Percentiles rank a stretch among this genome's conserved stretches.
phyloP scores from a whole-genome alignment of 2,797 vertebrate genomes.

The Gymnothorax javanicus region DNA sequence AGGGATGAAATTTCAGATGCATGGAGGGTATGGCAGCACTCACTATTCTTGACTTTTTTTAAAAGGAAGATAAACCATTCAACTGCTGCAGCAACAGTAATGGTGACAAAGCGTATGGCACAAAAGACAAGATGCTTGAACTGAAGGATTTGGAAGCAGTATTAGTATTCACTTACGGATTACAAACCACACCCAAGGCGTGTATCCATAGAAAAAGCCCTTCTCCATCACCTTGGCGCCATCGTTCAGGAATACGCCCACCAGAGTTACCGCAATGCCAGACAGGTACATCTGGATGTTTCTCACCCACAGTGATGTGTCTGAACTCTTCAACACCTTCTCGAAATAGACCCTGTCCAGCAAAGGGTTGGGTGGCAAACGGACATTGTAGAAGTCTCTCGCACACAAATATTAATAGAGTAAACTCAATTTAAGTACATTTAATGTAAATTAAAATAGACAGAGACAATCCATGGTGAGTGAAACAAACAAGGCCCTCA shows the following conservation, averaged over 20 bases:
- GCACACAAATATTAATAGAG: background rate
- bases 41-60: background rate
- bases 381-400: background rate
- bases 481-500: background rate
- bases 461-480: background rate
- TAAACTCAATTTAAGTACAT: background rate
- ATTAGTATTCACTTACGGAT: slow-evolving; percentile 80
- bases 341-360: slow-evolving; percentile 94
- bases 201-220: slow-evolving; percentile 96
- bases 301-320: slow-evolving; percentile 97
- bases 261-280: slow-evolving; percentile 86
- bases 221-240: slow-evolving; percentile 82
- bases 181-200: slow-evolving; percentile 86
- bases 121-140: background rate
- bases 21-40: background rate
- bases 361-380: slow-evolving; percentile 36
- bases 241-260: slow-evolving; percentile 81
- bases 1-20: background rate
- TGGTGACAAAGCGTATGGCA: background rate
- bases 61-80: background rate
- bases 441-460: background rate
- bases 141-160: background rate
- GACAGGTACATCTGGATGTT: slow-evolving; percentile 99
- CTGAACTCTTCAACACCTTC: slow-evolving; percentile 96
- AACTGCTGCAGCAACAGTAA: background rate